A percentile compares a stretch with the other conserved stretches of the same genome.
Evolutionary conservation across 92 coral and sea anemone genomes (phyloP).

Genomic region (Heliopora coerulea): DNA sequence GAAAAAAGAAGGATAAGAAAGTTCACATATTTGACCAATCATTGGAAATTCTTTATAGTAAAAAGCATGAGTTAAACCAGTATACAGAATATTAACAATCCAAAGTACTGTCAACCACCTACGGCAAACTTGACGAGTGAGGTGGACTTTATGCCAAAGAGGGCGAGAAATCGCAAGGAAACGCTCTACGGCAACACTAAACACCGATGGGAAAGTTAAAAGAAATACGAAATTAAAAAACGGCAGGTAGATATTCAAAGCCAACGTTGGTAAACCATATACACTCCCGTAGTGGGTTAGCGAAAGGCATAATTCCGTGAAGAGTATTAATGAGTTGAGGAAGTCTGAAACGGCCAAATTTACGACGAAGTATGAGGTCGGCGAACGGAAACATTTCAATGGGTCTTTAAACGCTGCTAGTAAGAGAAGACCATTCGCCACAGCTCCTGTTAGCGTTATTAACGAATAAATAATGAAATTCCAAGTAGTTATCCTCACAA

Average conservation of each 20-base stretch:
- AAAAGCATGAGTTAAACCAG: too few species aligned
- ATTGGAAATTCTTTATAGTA: too few species aligned
- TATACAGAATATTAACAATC: neutral
- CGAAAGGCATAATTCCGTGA: neutral
- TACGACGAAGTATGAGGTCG: neutral
- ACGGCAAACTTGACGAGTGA: slow-evolving; percentile 3
- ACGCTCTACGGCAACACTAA: neutral
- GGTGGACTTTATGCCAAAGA: slow-evolving; percentile 9
- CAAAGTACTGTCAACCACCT: neutral
- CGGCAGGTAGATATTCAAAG: neutral
- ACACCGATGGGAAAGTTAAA: neutral
- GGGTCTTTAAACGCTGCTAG: slow-evolving; percentile 1
- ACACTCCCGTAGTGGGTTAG: neutral
- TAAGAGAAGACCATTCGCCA: slow-evolving; percentile 6
- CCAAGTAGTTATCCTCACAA: neutral
- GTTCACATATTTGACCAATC: neutral
- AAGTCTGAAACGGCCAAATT: slow-evolving; percentile 17
- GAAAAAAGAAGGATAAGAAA: too few species aligned
- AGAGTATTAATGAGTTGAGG: neutral
- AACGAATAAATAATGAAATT: slow-evolving; percentile 8
- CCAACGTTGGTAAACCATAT: neutral
- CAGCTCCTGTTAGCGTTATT: neutral
- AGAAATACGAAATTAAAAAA: neutral
- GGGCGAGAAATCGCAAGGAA: slow-evolving; percentile 9
- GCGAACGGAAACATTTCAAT: slow-evolving; percentile 13